Conservation (phyloP, 92 coral and sea anemone species). For the Chrysogorgia sp. region DNA sequence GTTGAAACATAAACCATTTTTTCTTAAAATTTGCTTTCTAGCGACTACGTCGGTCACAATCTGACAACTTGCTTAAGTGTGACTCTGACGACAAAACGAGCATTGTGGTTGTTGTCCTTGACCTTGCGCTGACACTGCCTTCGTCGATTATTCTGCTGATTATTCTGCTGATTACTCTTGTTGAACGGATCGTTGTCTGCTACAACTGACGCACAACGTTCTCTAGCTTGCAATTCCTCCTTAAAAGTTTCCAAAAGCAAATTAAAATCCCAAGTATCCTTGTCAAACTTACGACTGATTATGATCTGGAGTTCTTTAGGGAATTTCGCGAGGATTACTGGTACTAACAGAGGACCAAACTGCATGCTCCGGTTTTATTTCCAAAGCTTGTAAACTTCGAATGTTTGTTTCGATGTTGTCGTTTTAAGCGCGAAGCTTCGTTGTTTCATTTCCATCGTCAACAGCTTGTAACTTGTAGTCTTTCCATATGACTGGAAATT, state of each 20-base stretch:
- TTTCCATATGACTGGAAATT: conserved; percentile 57
- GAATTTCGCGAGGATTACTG: conserved; percentile 44
- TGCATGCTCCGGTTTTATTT: conserved; percentile 48
- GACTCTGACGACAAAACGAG: no score
- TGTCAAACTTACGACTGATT: no score
- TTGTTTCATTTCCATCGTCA: conserved; percentile 13
- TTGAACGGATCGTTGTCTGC: neutral
- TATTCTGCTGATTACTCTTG: neutral
- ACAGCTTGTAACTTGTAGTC: conserved; percentile 38
- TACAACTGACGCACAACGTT: conserved; percentile 40
- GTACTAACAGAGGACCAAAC: conserved; percentile 44
- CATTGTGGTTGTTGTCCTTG: no score
- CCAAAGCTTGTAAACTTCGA: conserved; percentile 36
- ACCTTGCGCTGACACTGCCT: no score
- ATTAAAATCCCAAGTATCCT: conserved; percentile 49
- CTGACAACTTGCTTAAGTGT: neutral
- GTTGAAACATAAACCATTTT: neutral
- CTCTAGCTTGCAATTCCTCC: conserved; percentile 53
- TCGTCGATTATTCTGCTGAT: no score
- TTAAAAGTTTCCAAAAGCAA: conserved; percentile 21
- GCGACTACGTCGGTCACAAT: neutral
- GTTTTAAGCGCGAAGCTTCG: conserved; percentile 25
- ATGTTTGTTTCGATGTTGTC: conserved; percentile 48
- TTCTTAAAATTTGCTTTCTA: conserved; percentile 1
- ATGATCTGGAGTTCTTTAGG: conserved; percentile 51